phyloP scores from a whole-genome alignment of 2,888 invertebrate species.

The Druceiella hillmani region DNA sequence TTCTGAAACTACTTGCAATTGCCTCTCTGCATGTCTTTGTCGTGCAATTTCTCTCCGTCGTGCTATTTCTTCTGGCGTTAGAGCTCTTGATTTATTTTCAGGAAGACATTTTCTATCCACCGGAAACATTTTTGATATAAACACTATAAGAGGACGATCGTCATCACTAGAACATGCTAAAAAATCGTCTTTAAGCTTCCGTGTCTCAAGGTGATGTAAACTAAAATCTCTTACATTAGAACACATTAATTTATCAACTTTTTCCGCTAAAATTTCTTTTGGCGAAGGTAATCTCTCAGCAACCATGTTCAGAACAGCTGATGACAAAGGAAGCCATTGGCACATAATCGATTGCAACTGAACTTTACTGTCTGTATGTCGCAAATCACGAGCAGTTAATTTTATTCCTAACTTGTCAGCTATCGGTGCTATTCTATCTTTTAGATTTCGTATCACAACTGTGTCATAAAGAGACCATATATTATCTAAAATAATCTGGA shows the following conservation, averaged over 20 bases:
- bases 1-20: conserved; percentile 28
- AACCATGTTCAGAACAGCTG: conserved; percentile 76
- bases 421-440: conserved; percentile 63
- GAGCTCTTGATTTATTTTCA: conserved; percentile 70
- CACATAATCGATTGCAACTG: conserved; percentile 78
- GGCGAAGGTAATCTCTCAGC: conserved; percentile 80
- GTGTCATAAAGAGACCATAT: conserved; percentile 88
- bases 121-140: conserved; percentile 88
- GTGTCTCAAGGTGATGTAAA: conserved; percentile 62
- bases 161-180: conserved; percentile 60
- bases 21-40: conserved; percentile 57
- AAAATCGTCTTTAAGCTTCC: conserved; percentile 64
- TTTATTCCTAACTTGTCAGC: conserved; percentile 74
- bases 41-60: conserved; percentile 62
- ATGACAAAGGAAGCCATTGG: conserved; percentile 87
- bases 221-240: conserved; percentile 63
- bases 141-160: conserved; percentile 65
- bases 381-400: conserved; percentile 68
- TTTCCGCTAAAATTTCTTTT: conserved; percentile 63
- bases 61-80: conserved; percentile 70
- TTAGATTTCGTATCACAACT: conserved; percentile 68
- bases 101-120: conserved; percentile 70
- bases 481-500: conserved; percentile 86
- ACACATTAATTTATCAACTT: conserved; percentile 79
- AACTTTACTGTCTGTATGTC: conserved; percentile 69